These are phyloP conservation scores for Ditula angustiorana DNA, from an alignment of 2,888 invertebrate species.

Conservation along the genomic window DNA sequence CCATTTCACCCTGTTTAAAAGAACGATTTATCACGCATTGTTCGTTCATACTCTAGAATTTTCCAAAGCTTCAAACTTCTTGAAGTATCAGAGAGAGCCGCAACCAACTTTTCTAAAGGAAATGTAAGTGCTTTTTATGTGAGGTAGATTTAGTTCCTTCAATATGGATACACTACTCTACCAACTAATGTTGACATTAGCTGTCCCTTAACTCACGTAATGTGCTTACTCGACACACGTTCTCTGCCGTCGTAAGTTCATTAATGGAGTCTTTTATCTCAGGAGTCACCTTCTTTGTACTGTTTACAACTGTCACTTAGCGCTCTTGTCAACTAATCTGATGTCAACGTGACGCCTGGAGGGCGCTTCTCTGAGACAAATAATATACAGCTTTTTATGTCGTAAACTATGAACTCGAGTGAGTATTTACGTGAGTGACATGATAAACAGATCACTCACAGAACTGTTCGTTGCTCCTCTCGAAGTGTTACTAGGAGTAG, in stretches of 20 bases:
- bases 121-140: constrained; percentile 10
- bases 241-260: constrained; percentile 42
- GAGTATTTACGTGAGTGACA: constrained; percentile 41
- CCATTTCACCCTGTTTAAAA: constrained; percentile 28
- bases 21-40: constrained; percentile 40
- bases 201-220: constrained; percentile 33
- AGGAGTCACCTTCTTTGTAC: constrained; percentile 47
- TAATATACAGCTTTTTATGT: constrained; percentile 21
- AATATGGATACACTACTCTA: constrained; percentile 19
- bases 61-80: constrained; percentile 26
- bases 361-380: constrained; percentile 35
- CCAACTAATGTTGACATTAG: constrained; percentile 42
- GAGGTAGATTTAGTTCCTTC: constrained; percentile 21
- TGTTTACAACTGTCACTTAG: constrained; percentile 58
- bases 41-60: constrained; percentile 31
- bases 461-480: constrained; percentile 41
- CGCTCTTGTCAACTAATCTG: constrained; percentile 53
- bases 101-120: constrained; percentile 22
- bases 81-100: constrained; percentile 14
- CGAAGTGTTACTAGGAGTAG: background rate
- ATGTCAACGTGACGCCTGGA: constrained; percentile 50
- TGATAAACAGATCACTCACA: constrained; percentile 47
- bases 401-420: constrained; percentile 48
- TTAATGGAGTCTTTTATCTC: constrained; percentile 51
- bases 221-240: constrained; percentile 40